phyloP scores from a whole-genome alignment of 2,113 vertebrate species.

The Podocnemis expansa region DNA sequence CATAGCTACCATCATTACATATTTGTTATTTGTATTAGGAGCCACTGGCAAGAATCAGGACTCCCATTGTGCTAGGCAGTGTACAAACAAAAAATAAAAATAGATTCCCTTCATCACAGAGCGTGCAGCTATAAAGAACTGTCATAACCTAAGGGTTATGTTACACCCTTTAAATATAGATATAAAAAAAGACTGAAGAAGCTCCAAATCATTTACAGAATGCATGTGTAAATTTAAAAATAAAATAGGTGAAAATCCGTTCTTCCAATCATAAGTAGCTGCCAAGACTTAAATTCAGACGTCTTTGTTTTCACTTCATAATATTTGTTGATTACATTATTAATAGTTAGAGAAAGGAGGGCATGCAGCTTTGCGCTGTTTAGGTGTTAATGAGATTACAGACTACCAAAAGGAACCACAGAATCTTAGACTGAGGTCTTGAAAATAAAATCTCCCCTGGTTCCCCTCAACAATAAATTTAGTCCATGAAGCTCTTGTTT shows the following conservation, averaged over 20 bases:
- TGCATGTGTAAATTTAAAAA: neutral
- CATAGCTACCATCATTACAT: neutral
- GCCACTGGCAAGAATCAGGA: neutral
- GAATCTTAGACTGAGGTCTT: neutral
- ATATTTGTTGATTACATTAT: neutral
- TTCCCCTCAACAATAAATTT: neutral
- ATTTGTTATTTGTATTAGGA: neutral
- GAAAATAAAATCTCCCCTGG: neutral
- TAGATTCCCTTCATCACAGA: neutral
- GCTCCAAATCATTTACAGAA: neutral
- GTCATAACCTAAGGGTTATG: neutral
- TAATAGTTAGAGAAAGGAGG: neutral
- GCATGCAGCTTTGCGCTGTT: neutral
- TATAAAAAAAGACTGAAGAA: neutral
- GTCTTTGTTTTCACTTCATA: rapidly evolving
- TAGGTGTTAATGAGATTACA: neutral
- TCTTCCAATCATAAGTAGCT: neutral
- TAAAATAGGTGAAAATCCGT: neutral
- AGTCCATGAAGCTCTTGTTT: neutral
- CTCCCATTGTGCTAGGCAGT: neutral
- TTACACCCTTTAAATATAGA: neutral
- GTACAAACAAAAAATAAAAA: neutral
- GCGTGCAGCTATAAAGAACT: neutral
- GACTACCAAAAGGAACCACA: neutral
- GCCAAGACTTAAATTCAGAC: neutral